phyloP scores from a whole-genome alignment of 1,140 invertebrate species.

The Lamellibrachia luymesi region DNA sequence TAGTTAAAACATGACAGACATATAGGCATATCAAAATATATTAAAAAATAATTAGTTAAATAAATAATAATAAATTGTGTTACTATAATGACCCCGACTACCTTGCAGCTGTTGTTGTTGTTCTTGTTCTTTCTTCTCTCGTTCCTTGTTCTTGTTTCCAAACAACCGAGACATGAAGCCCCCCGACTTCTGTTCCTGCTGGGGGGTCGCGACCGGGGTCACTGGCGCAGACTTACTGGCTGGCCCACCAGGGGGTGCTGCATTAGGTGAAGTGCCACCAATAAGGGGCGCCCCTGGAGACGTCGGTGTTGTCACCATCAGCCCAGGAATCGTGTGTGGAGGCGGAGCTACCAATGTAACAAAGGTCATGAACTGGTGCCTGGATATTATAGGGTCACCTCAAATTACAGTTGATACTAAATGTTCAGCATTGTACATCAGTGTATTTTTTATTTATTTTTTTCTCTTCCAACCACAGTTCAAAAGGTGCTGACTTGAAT shows the following conservation, averaged over 20 bases:
- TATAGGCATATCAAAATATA: too few relatives aligned
- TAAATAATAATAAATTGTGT: too few relatives aligned
- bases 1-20: too few relatives aligned
- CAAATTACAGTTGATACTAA: too few relatives aligned
- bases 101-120: not conserved
- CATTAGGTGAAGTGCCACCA: constrained; percentile 12
- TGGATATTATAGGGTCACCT: not conserved
- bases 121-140: constrained; percentile 12
- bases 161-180: constrained; percentile 52
- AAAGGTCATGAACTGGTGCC: not conserved
- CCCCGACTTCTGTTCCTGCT: constrained; percentile 34
- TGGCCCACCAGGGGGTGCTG: not conserved
- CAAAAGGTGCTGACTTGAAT: too few relatives aligned
- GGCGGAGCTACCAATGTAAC: constrained; percentile 39
- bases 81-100: not conserved
- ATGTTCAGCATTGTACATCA: too few relatives aligned
- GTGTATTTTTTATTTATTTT: too few relatives aligned
- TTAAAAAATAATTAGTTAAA: too few relatives aligned
- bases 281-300: not conserved
- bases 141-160: constrained; percentile 33
- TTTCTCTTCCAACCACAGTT: too few relatives aligned
- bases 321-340: constrained; percentile 42
- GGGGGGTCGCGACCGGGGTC: constrained; percentile 32
- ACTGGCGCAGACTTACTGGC: constrained; percentile 27
- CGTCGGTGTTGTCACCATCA: constrained; percentile 18